These are phyloP conservation scores for Salminus brasiliensis DNA, from an alignment of 2,113 vertebrate species.

Conservation along the genomic window DNA sequence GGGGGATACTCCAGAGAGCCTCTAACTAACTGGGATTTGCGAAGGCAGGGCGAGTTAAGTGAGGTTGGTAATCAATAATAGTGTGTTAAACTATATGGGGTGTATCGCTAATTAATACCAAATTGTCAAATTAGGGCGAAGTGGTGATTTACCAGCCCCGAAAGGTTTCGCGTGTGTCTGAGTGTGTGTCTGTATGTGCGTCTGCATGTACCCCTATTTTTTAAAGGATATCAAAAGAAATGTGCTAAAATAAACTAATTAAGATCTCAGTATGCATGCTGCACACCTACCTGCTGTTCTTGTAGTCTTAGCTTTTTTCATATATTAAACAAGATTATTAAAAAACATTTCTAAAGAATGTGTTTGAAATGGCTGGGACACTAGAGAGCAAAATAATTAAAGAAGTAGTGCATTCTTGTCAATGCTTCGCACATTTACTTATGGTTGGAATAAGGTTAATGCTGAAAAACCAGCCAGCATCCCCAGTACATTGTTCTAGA, in stretches of 20 bases:
- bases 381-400: not conserved
- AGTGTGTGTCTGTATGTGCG: slow-evolving; percentile 6
- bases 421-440: not conserved
- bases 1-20: slow-evolving; percentile 52
- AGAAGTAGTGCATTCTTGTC: not conserved
- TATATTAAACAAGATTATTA: slow-evolving; percentile 16
- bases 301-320: slow-evolving; percentile 15
- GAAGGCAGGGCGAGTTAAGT: slow-evolving; percentile 48
- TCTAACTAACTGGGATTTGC: slow-evolving; percentile 58
- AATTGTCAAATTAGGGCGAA: slow-evolving; percentile 56
- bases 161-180: slow-evolving; percentile 23
- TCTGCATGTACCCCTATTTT: not conserved
- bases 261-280: slow-evolving; percentile 31
- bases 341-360: slow-evolving; percentile 5
- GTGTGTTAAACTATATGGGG: slow-evolving; percentile 48
- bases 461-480: not conserved
- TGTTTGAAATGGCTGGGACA: not conserved
- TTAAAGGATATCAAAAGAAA: slow-evolving; percentile 18
- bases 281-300: slow-evolving; percentile 39
- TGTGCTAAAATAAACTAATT: slow-evolving; percentile 41
- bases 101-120: slow-evolving; percentile 52
- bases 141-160: slow-evolving; percentile 50
- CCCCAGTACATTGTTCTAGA: not conserved
- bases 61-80: slow-evolving; percentile 58
- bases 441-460: not conserved